A percentile compares a stretch with the other conserved stretches of the same genome.
These are phyloP conservation scores for Alfaro cultratus DNA, from an alignment of 2,797 vertebrate genomes.

Conservation along the genomic window DNA sequence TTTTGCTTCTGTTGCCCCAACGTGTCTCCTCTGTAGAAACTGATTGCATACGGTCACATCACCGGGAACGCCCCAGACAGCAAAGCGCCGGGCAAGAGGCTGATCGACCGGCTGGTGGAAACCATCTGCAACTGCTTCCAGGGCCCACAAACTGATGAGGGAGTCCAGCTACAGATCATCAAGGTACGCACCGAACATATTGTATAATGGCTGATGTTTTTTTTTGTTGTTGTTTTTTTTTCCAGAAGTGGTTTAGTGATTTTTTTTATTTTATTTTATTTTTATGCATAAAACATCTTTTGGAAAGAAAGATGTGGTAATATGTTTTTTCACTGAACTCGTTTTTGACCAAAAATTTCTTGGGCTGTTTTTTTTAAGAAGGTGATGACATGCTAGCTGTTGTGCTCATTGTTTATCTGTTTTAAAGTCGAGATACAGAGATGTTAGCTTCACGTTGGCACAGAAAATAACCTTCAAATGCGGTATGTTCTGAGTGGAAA, in stretches of 20 bases:
- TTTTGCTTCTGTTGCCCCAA: slow-evolving; percentile 3
- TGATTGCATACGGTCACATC: slow-evolving; percentile 97
- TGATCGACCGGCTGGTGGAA: slow-evolving; percentile 95
- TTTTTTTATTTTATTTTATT: too few species aligned
- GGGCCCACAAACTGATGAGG: slow-evolving; percentile 96
- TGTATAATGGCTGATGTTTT: too few species aligned
- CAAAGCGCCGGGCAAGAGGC: slow-evolving; percentile 88
- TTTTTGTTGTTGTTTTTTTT: too few species aligned
- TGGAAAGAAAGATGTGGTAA: too few species aligned
- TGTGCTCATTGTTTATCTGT: not conserved
- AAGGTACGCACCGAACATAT: slow-evolving; percentile 81
- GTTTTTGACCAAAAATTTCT: too few species aligned
- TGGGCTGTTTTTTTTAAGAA: too few species aligned
- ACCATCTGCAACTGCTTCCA: slow-evolving; percentile 97
- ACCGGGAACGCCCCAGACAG: slow-evolving; percentile 96
- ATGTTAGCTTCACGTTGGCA: not conserved
- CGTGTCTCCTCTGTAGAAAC: slow-evolving; percentile 82
- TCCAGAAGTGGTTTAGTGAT: too few species aligned
- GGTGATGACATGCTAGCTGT: slow-evolving; percentile 2
- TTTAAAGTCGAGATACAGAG: not conserved
- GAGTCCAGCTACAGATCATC: slow-evolving; percentile 98
- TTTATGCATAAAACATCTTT: too few species aligned
- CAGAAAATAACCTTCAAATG: not conserved
- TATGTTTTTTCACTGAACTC: too few species aligned
- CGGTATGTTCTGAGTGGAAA: not conserved